phyloP scores from a whole-genome alignment of 2,797 vertebrate species.

The Schizopygopsis pylzovi region DNA sequence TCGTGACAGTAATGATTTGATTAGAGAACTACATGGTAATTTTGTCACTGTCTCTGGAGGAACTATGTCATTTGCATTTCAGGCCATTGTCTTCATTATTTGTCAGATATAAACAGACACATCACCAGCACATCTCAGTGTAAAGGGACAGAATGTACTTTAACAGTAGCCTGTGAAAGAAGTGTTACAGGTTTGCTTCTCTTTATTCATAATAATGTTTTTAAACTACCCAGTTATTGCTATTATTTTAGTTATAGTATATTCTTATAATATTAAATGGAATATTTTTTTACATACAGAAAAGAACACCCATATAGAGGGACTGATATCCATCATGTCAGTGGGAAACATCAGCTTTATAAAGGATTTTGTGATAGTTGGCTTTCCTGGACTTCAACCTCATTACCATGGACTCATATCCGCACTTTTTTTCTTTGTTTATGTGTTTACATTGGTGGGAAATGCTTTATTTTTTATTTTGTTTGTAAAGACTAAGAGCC shows the following conservation, averaged over 20 bases:
- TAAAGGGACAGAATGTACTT: not conserved
- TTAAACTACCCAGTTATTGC: too few relatives aligned
- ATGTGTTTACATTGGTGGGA: conserved; percentile 65
- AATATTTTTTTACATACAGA: too few relatives aligned
- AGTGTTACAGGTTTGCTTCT: not conserved
- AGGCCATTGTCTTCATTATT: not conserved
- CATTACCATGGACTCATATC: too few relatives aligned
- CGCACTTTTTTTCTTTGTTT: too few relatives aligned
- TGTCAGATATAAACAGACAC: not conserved
- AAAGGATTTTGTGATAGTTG: conserved; percentile 74
- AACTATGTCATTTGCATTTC: not conserved
- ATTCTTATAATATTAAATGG: too few relatives aligned
- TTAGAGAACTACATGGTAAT: too few relatives aligned
- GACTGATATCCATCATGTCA: conserved; percentile 28
- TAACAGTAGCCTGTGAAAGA: not conserved
- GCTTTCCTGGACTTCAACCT: too few relatives aligned
- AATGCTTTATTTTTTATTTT: conserved; percentile 67
- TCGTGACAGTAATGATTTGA: too few relatives aligned
- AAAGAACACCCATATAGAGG: too few relatives aligned
- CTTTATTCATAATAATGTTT: too few relatives aligned
- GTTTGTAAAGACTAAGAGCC: conserved; percentile 60
- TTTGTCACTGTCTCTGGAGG: not conserved
- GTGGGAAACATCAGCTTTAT: conserved; percentile 63
- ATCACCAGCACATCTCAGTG: not conserved
- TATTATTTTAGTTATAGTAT: too few relatives aligned